Evolutionary conservation across 2,888 invertebrate genomes (phyloP).

Genomic region (Pyrgus malvae): DNA sequence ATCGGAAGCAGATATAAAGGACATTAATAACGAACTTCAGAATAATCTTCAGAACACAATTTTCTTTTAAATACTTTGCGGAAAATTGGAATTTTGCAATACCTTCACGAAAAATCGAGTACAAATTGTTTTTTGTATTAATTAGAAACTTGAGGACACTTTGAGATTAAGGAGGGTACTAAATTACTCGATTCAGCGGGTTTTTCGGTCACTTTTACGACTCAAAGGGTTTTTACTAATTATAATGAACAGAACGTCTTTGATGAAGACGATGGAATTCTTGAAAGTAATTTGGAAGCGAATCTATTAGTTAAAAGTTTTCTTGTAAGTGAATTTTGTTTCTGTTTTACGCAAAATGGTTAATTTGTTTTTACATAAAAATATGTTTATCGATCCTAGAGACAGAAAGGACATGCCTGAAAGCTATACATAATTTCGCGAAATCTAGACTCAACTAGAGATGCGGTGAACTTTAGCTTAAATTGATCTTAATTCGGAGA

Average conservation of each 20-base stretch:
- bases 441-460: too few species aligned
- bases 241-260: background rate
- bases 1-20: slow-evolving; percentile 1
- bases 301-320: background rate
- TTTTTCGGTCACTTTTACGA: slow-evolving; percentile 10
- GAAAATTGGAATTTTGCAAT: slow-evolving; percentile 6
- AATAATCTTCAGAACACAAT: background rate
- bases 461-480: too few species aligned
- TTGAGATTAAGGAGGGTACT: background rate
- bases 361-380: too few species aligned
- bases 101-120: background rate
- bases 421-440: too few species aligned
- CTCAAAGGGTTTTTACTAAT: slow-evolving; percentile 11
- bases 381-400: too few species aligned
- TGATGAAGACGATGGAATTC: background rate
- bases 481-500: too few species aligned
- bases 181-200: background rate
- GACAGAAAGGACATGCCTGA: too few species aligned
- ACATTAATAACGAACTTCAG: background rate
- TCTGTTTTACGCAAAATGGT: too few species aligned
- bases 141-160: slow-evolving; percentile 1
- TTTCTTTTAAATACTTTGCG: background rate
- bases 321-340: background rate
- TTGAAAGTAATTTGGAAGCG: background rate
- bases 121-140: slow-evolving; percentile 1